Evolutionary conservation across 2,888 invertebrate genomes (phyloP).

Genomic region (Xanthia icteritia): DNA sequence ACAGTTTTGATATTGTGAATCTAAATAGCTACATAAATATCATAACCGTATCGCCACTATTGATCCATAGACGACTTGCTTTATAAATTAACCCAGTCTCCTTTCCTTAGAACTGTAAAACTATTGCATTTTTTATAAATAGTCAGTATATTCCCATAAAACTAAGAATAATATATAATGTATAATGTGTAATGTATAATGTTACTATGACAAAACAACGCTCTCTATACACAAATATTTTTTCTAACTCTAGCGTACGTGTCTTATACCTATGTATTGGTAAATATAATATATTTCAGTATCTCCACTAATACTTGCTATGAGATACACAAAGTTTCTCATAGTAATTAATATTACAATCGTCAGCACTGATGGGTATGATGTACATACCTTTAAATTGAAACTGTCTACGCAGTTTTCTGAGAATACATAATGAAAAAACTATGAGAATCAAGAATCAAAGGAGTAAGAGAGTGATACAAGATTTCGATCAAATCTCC

Average conservation of each 20-base stretch:
- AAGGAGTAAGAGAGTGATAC: neutral
- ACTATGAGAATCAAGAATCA: neutral
- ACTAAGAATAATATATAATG: neutral
- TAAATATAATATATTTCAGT: constrained; percentile 61
- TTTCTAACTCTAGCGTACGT: constrained; percentile 43
- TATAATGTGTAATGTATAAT: too few species aligned
- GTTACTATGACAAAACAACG: constrained; percentile 44
- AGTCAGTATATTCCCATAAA: neutral
- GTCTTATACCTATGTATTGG: constrained; percentile 49
- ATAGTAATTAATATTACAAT: constrained; percentile 32
- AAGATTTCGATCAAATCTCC: neutral
- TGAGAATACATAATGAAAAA: neutral
- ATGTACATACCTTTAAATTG: constrained; percentile 14
- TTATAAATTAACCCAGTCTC: neutral
- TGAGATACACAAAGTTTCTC: constrained; percentile 34
- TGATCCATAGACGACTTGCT: neutral
- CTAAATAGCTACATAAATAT: neutral
- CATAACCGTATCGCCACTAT: neutral
- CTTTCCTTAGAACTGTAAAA: neutral
- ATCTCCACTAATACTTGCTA: constrained; percentile 53
- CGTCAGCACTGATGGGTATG: neutral
- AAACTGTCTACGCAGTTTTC: constrained; percentile 23
- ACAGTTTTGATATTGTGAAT: neutral
- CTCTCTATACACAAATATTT: constrained; percentile 27
- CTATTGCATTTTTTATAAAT: neutral